Evolutionary conservation across 2,888 invertebrate genomes (phyloP).

Genomic region (Hermaeophaga mercurialis): DNA sequence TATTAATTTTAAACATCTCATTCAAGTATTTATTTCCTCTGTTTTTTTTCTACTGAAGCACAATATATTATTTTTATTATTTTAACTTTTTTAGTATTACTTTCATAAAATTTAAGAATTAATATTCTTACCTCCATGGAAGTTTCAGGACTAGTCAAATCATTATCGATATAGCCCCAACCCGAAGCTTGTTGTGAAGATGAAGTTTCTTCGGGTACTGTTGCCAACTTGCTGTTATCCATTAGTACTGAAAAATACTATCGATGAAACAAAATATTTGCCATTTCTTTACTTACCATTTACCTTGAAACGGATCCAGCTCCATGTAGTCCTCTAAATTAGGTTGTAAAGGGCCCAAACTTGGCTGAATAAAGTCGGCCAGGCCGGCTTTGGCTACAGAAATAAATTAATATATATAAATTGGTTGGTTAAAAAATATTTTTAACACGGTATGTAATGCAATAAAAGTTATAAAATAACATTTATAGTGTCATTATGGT

Average conservation of each 20-base stretch:
- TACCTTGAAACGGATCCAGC: conserved; percentile 66
- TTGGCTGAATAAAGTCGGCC: conserved; percentile 98
- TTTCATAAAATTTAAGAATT: neutral
- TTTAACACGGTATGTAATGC: no score
- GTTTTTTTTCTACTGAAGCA: no score
- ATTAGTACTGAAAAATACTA: conserved; percentile 59
- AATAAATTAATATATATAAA: conserved; percentile 4
- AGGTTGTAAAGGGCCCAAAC: conserved; percentile 94
- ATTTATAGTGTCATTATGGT: no score
- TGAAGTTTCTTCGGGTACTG: conserved; percentile 65
- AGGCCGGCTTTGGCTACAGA: conserved; percentile 80
- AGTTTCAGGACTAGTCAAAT: conserved; percentile 23
- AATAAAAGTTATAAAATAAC: no score
- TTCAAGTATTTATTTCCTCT: no score
- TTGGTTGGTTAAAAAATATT: no score
- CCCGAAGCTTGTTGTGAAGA: conserved; percentile 31
- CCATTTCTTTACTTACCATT: neutral
- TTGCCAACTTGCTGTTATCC: conserved; percentile 62
- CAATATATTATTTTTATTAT: no score
- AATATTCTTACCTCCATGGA: conserved; percentile 27
- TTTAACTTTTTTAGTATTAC: no score
- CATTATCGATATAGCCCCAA: conserved; percentile 40
- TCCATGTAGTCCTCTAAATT: conserved; percentile 96
- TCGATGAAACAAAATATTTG: neutral
- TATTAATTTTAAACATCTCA: no score